A percentile compares a stretch with the other conserved stretches of the same genome.
Evolutionary conservation across 2,888 invertebrate genomes (phyloP).

Genomic region (Bellardia bayeri): DNA sequence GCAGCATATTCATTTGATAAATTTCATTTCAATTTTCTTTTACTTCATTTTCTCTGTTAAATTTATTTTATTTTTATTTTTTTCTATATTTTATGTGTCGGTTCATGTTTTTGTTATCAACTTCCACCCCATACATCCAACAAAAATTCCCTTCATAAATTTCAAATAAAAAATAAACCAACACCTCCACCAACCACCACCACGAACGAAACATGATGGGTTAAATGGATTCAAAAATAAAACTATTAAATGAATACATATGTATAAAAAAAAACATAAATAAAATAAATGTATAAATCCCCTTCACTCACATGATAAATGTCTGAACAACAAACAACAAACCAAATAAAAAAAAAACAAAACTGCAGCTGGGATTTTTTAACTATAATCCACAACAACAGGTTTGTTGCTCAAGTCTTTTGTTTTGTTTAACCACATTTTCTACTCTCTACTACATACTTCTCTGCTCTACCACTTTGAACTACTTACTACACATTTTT

Average conservation of each 20-base stretch:
- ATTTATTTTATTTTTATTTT: slow-evolving; percentile 37
- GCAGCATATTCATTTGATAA: no score
- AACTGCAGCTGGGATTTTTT: slow-evolving; percentile 83
- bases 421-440: slow-evolving; percentile 74
- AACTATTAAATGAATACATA: slow-evolving; percentile 44
- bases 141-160: slow-evolving; percentile 56
- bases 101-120: slow-evolving; percentile 34
- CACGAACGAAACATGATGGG: slow-evolving; percentile 66
- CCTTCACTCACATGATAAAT: slow-evolving; percentile 59
- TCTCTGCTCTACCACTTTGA: slow-evolving; percentile 5
- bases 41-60: slow-evolving; percentile 24
- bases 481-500: neutral
- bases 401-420: slow-evolving; percentile 84
- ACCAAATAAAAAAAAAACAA: slow-evolving; percentile 60
- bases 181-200: slow-evolving; percentile 47
- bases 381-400: slow-evolving; percentile 83
- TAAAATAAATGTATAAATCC: slow-evolving; percentile 46
- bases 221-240: slow-evolving; percentile 56
- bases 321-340: slow-evolving; percentile 63
- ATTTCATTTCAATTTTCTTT: neutral
- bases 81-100: slow-evolving; percentile 31
- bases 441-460: neutral
- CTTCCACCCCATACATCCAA: slow-evolving; percentile 50
- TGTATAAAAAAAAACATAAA: slow-evolving; percentile 48
- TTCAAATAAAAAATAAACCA: slow-evolving; percentile 42